Percentiles rank a stretch among this genome's conserved stretches.
Evolutionary conservation across 2,797 vertebrate genomes (phyloP).

Genomic region (Enteromius anoplus): DNA sequence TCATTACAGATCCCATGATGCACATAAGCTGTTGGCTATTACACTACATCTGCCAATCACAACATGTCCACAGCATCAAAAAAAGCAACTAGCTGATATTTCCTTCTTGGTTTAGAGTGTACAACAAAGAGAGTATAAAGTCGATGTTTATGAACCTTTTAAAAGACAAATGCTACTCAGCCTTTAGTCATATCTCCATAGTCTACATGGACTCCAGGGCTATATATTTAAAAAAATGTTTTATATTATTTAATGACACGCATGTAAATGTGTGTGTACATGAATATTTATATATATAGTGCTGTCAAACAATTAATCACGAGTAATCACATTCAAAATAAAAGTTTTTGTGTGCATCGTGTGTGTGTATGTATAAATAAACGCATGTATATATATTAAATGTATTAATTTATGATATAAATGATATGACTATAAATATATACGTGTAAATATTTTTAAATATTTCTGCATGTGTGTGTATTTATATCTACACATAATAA

Average conservation of each 20-base stretch:
- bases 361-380: too few species aligned
- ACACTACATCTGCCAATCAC: background rate
- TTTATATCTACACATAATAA: too few species aligned
- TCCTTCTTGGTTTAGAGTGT: constrained; percentile 5
- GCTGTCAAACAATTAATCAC: too few species aligned
- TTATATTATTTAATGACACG: background rate
- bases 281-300: too few species aligned
- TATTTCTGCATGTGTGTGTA: too few species aligned
- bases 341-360: too few species aligned
- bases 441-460: too few species aligned
- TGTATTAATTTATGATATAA: too few species aligned
- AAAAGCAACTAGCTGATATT: constrained; percentile 26
- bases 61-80: background rate
- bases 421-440: too few species aligned
- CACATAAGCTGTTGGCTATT: background rate
- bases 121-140: background rate
- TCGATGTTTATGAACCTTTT: constrained; percentile 10
- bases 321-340: too few species aligned
- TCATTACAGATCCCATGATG: constrained; percentile 13
- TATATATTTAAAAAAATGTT: background rate
- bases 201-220: background rate
- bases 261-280: too few species aligned
- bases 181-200: background rate
- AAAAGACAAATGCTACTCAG: background rate
- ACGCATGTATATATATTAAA: too few species aligned